phyloP scores from a whole-genome alignment of 1,140 invertebrate genomes.

The Protaetia brevitarsis region DNA sequence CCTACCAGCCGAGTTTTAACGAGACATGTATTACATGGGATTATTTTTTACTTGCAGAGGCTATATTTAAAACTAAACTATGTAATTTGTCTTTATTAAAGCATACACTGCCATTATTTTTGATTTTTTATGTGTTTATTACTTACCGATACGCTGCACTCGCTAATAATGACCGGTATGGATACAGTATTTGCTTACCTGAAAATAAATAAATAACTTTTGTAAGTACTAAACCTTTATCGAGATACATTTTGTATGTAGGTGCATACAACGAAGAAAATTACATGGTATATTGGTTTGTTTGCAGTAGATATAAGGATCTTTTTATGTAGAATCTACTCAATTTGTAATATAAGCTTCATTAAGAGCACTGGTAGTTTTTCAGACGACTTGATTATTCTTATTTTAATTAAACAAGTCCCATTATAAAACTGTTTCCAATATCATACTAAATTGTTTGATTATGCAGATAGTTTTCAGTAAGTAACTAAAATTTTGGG shows the following conservation, averaged over 20 bases:
- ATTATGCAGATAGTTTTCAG: too few relatives aligned
- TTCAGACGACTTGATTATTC: too few relatives aligned
- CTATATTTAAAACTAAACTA: constrained; percentile 6
- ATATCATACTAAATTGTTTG: too few relatives aligned
- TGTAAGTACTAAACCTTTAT: not conserved
- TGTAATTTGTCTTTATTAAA: constrained; percentile 19
- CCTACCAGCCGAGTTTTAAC: constrained; percentile 6
- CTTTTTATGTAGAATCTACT: not conserved
- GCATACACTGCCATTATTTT: not conserved
- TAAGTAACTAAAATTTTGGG: too few relatives aligned
- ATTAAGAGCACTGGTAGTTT: too few relatives aligned
- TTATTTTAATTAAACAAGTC: too few relatives aligned
- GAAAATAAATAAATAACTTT: constrained; percentile 4
- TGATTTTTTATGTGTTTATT: constrained; percentile 3
- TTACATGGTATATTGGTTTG: constrained; percentile 6
- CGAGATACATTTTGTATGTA: constrained; percentile 1
- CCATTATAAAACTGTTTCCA: too few relatives aligned
- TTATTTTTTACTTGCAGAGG: not conserved
- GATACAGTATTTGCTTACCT: constrained; percentile 10
- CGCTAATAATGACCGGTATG: not conserved
- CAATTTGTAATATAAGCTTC: not conserved
- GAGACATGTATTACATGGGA: constrained; percentile 7
- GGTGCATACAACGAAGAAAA: not conserved
- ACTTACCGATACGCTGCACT: not conserved
- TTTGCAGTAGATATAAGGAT: not conserved